phyloP scores from a whole-genome alignment of 2,113 vertebrate species.

The Speoplatyrhinus poulsoni region DNA sequence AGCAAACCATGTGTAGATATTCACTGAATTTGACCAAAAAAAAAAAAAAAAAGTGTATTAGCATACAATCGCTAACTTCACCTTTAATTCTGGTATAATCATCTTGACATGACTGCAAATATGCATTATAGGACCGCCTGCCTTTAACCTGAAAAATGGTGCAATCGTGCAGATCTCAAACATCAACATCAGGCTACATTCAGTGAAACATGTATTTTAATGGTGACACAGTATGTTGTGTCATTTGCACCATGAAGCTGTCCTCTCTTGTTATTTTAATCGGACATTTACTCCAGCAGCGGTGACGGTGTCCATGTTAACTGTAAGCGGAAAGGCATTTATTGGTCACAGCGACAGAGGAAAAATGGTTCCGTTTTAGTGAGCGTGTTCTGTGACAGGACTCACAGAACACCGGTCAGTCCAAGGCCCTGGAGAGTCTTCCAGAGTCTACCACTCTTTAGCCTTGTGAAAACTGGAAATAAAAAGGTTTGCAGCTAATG shows the following conservation, averaged over 20 bases:
- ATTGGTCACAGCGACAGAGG: neutral
- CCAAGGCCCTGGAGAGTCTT: neutral
- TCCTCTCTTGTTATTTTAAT: neutral
- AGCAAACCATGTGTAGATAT: too few relatives aligned
- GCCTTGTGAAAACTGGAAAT: constrained; percentile 4
- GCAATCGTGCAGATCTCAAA: too few relatives aligned
- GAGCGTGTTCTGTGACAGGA: neutral
- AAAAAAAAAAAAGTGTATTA: too few relatives aligned
- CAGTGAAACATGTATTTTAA: too few relatives aligned
- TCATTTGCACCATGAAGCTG: neutral
- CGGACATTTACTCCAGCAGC: constrained; percentile 6
- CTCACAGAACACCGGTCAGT: neutral
- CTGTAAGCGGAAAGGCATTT: neutral
- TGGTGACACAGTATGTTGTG: neutral
- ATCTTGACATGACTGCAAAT: too few relatives aligned
- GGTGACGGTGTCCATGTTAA: neutral
- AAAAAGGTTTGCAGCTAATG: neutral
- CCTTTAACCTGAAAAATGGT: too few relatives aligned
- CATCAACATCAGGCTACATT: too few relatives aligned
- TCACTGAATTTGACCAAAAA: too few relatives aligned
- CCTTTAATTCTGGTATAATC: neutral
- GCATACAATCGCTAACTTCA: too few relatives aligned
- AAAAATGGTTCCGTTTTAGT: neutral
- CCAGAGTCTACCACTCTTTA: neutral
- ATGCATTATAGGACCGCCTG: too few relatives aligned